phyloP scores from a whole-genome alignment of 2,888 invertebrate species.

The Cynaeus angustus region DNA sequence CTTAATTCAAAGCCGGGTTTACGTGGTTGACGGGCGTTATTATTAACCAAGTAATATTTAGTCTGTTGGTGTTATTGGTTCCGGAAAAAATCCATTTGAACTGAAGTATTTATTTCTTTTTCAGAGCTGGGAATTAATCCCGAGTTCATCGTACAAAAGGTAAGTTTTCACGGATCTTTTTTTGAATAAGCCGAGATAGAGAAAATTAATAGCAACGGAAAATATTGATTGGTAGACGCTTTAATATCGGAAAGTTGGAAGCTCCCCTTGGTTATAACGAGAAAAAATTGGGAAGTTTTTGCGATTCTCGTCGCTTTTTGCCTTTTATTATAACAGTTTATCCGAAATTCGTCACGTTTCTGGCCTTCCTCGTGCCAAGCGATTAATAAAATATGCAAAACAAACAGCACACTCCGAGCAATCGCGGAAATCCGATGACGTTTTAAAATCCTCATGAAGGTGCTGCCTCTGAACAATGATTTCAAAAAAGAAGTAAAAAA shows the following conservation, averaged over 20 bases:
- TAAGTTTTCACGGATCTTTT: conserved; percentile 48
- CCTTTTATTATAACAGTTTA: conserved; percentile 57
- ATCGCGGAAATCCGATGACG: conserved; percentile 58
- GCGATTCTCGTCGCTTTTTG: conserved; percentile 55
- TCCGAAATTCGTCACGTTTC: conserved; percentile 56
- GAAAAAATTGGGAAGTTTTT: conserved; percentile 53
- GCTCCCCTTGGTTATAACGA: conserved; percentile 41
- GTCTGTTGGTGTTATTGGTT: background rate
- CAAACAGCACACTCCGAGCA: conserved; percentile 57
- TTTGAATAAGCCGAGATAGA: conserved; percentile 15
- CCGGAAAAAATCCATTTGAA: background rate
- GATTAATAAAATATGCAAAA: conserved; percentile 67
- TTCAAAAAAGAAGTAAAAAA: conserved; percentile 15
- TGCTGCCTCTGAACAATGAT: conserved; percentile 32
- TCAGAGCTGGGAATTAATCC: conserved; percentile 63
- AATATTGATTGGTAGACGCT: conserved; percentile 41
- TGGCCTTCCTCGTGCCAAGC: conserved; percentile 50
- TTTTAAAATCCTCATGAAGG: conserved; percentile 54
- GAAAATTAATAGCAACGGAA: conserved; percentile 37
- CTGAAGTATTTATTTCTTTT: conserved; percentile 29
- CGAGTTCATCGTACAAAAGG: conserved; percentile 63
- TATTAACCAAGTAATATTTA: conserved; percentile 1
- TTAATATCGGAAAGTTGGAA: conserved; percentile 43
- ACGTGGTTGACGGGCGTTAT: conserved; percentile 6
- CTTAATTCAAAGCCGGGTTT: conserved; percentile 19